A percentile compares a stretch with the other conserved stretches of the same genome.
Conservation (phyloP, 2,888 invertebrate species). For the Lissocephala sabroskyi region DNA sequence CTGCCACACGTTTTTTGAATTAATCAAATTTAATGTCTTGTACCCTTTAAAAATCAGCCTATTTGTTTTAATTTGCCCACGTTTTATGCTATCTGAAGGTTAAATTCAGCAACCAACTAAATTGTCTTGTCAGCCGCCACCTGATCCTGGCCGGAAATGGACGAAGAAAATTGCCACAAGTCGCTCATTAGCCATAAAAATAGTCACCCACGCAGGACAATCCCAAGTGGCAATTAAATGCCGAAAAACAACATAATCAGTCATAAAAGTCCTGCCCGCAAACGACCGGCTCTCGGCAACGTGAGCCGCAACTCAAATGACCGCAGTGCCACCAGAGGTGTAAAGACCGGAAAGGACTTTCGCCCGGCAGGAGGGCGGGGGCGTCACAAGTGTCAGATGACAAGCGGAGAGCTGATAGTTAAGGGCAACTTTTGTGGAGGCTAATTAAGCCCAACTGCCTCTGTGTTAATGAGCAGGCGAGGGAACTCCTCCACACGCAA, state of each 20-base stretch:
- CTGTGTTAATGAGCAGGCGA: no score
- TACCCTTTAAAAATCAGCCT: no score
- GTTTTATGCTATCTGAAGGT: no score
- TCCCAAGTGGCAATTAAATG: slow-evolving; percentile 55
- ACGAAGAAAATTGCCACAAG: slow-evolving; percentile 34
- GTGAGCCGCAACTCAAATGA: slow-evolving; percentile 43
- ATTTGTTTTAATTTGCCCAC: slow-evolving; percentile 42
- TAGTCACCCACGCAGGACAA: slow-evolving; percentile 37
- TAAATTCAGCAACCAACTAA: no score
- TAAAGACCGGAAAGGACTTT: no score
- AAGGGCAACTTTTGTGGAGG: slow-evolving; percentile 33
- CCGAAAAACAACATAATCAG: slow-evolving; percentile 58
- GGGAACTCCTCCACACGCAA: no score
- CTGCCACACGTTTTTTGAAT: no score
- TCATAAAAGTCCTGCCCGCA: slow-evolving; percentile 37
- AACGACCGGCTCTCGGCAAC: slow-evolving; percentile 20
- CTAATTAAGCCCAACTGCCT: slow-evolving; percentile 49
- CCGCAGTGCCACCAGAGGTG: slow-evolving; percentile 7
- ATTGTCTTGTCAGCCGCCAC: no score
- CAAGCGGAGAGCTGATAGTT: slow-evolving; percentile 21
- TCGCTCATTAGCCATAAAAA: slow-evolving; percentile 58
- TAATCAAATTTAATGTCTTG: no score
- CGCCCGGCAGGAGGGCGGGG: slow-evolving; percentile 8
- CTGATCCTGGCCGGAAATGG: slow-evolving; percentile 31
- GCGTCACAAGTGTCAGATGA: slow-evolving; percentile 45